These are phyloP conservation scores for Anarrhichthys ocellatus DNA, from an alignment of 2,113 vertebrate genomes.

Conservation along the genomic window DNA sequence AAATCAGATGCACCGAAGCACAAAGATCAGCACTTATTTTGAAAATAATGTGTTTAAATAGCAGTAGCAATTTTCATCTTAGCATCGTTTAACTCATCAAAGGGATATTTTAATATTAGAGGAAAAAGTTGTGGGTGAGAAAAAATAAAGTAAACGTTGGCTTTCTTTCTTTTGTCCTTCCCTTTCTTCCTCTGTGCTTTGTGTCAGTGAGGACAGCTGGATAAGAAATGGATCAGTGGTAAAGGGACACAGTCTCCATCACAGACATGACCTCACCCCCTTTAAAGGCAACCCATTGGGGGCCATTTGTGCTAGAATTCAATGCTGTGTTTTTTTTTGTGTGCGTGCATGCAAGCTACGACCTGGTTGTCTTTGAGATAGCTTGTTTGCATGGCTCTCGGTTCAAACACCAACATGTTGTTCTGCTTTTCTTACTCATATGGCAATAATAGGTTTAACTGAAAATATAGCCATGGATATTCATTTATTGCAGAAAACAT, in stretches of 20 bases:
- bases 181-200: constrained; percentile 41
- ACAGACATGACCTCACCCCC: constrained; percentile 83
- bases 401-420: constrained; percentile 35
- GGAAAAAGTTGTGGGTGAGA: neutral
- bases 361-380: neutral
- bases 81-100: neutral
- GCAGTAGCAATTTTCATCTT: neutral
- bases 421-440: constrained; percentile 27
- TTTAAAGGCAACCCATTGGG: constrained; percentile 71
- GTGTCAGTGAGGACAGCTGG: constrained; percentile 66
- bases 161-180: constrained; percentile 23
- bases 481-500: constrained; percentile 36
- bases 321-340: constrained; percentile 18
- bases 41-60: constrained; percentile 10
- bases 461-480: constrained; percentile 15
- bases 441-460: constrained; percentile 18
- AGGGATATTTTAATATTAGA: constrained; percentile 4
- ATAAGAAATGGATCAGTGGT: constrained; percentile 75
- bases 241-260: constrained; percentile 69
- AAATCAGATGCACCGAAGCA: constrained; percentile 16
- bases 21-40: constrained; percentile 32
- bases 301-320: constrained; percentile 68
- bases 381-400: neutral
- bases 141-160: neutral
- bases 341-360: constrained; percentile 17